phyloP scores from a whole-genome alignment of 2,888 invertebrate species.

The Mesorhabditis belari region DNA sequence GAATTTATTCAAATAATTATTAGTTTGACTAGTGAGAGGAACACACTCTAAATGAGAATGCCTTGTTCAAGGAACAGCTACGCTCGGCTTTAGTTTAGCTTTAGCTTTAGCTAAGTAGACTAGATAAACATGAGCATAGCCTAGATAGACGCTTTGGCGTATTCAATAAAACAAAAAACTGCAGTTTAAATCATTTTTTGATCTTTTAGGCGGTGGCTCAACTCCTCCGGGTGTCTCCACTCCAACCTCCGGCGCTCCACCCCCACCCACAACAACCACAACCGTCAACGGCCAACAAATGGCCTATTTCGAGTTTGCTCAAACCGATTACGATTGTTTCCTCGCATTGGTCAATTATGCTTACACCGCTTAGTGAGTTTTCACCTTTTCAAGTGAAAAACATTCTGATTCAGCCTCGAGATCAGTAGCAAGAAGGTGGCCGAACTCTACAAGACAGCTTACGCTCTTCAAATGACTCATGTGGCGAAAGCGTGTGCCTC shows the following conservation, averaged over 20 bases:
- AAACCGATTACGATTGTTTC: slow-evolving; percentile 66
- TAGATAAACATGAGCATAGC: too few species aligned
- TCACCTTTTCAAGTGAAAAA: background rate
- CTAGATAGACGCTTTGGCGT: too few species aligned
- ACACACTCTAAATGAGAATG: too few species aligned
- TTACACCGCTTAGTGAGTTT: slow-evolving; percentile 67
- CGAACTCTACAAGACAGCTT: slow-evolving; percentile 73
- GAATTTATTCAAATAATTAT: too few species aligned
- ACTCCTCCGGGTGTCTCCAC: background rate
- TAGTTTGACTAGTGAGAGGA: too few species aligned
- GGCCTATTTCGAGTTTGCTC: slow-evolving; percentile 43
- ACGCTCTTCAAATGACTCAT: slow-evolving; percentile 67
- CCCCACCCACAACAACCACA: background rate
- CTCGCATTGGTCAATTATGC: slow-evolving; percentile 74
- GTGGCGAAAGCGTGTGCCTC: slow-evolving; percentile 69
- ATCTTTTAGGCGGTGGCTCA: background rate
- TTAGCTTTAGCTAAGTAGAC: too few species aligned
- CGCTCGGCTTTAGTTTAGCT: too few species aligned
- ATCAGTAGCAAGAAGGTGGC: slow-evolving; percentile 63
- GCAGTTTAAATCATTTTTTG: too few species aligned
- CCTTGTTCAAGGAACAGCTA: too few species aligned
- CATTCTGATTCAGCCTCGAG: slow-evolving; percentile 56
- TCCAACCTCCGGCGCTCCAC: background rate
- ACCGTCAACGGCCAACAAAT: slow-evolving; percentile 4
- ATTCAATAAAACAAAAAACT: too few species aligned